These are phyloP conservation scores for Pseudorectes ferrugineus DNA, from an alignment of 2,113 vertebrate genomes.

Conservation along the genomic window DNA sequence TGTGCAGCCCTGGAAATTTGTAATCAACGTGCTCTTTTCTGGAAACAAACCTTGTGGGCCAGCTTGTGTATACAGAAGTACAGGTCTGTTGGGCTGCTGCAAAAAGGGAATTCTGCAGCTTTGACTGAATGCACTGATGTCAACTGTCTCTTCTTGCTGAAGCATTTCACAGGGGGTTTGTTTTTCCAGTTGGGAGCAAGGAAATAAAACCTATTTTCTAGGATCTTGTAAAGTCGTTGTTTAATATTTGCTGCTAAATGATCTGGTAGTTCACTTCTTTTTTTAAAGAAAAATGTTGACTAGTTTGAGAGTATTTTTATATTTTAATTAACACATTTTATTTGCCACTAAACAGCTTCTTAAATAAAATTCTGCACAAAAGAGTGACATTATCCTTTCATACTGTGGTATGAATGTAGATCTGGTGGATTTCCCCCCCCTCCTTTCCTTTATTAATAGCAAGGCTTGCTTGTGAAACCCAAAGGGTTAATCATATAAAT, in stretches of 20 bases:
- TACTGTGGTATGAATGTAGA: not conserved
- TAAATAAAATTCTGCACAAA: slow-evolving; percentile 15
- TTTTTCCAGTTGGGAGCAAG: not conserved
- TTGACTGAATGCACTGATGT: not conserved
- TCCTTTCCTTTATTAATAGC: not conserved
- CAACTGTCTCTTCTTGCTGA: not conserved
- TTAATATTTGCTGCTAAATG: not conserved
- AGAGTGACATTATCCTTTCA: not conserved
- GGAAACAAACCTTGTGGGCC: not conserved
- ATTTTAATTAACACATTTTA: slow-evolving; percentile 60
- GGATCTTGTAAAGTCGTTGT: not conserved
- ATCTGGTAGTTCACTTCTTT: not conserved
- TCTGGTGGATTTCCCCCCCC: not conserved
- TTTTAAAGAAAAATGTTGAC: not conserved
- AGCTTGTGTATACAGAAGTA: accelerated
- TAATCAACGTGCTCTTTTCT: not conserved
- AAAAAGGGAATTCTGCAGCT: not conserved
- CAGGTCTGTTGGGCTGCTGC: not conserved
- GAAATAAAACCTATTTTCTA: not conserved
- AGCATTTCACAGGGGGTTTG: not conserved
- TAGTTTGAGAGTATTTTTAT: slow-evolving; percentile 30
- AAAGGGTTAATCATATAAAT: slow-evolving; percentile 40
- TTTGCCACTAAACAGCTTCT: slow-evolving; percentile 51
- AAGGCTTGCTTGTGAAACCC: not conserved
- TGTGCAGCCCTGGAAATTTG: not conserved